Evolutionary conservation across 2,888 invertebrate genomes (phyloP), one percentile per base, ranked within the genome.

Genomic region (Stramonita haemastoma): DNA sequence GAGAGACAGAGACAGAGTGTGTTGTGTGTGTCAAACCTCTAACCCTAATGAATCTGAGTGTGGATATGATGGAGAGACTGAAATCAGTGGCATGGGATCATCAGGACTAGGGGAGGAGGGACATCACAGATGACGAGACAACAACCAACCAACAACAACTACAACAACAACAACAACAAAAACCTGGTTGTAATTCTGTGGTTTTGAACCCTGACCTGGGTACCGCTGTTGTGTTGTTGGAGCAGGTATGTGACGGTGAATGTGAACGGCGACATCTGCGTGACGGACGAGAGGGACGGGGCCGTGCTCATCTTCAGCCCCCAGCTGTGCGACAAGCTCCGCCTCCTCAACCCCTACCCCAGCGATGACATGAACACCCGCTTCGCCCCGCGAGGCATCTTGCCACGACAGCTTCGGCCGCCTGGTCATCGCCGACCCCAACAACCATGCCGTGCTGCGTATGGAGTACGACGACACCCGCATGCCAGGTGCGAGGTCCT

Each of bases 361-460:
- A 66, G 36, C 11, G 79, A 19, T 6, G 84, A 73, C 26, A 56
- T 86, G 79, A 73, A 81, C 86, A 79, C 83, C 87, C 86, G 57
- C 26, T 86, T 87, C 70, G 83, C 70, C 57, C 93, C 94, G 34
- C 92, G 93, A 77, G 93, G 93, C 17, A 91, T 93, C n/a, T 86
- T 92, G 93, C 79, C 93, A 93, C 86, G 93, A 94, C 88, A 92
- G 90, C 36, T 93, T 92, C 88, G 94, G 93, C 73, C 92, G 93
- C 57, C 92, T 94, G 90, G 92, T 94, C 26, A 92, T 94, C 1
- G 92, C 93, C 0, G 94, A 94, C 90, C 92, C 93, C 46, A 91
- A 91, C 87, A 93, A 93, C 90, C 91, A 93, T 85, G 26, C 85
- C 22, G 88, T 90, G 26, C n/a, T 90, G 17, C 89, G 90, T 0